Evolutionary conservation across 2,888 invertebrate species (phyloP), one percentile per base, ranked within the genome.

Genomic region (Enchytraeus crypticus): DNA sequence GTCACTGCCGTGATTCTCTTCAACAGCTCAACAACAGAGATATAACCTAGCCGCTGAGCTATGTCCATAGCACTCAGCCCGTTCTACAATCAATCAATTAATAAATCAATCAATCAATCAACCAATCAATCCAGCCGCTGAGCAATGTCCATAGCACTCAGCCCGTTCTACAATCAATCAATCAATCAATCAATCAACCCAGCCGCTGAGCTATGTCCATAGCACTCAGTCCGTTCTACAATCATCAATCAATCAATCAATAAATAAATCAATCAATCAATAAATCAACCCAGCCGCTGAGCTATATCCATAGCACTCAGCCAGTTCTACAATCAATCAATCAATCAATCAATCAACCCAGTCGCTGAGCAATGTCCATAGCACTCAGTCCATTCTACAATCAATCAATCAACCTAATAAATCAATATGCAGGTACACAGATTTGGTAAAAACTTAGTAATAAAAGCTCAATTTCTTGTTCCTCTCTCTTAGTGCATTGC

Each of bases 281-380:
- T n/a, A n/a, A n/a, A n/a, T n/a, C n/a, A 98, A 66, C 97, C 97
- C 59, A 98, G 84, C 74, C 92, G 90, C 73, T 96, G 92, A 30
- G 98, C 97, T 76, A 98, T 98, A 66, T 91, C 90, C 69, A 98
- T 81, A 0, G 98, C 92, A 0, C 97, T 98, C 84, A 98, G 97
- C 23, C 96, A 97, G 77, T 88, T 91, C 92, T 95, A 81, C n/a
- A n/a, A 14, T 43, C n/a, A 43, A 11, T 43, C 43, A 43, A 11
- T 43, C 43, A 43, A 11, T n/a, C 43, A 14, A 43, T n/a, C 14
- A n/a, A n/a, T n/a, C n/a, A 98, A 66, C 97, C 97, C 59, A 98
- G 84, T 74, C 92, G 90, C 73, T 96, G 92, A 30, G 98, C 97
- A 76, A 98, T 98, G 66, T 91, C 90, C 69, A 98, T 81, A 0